Evolutionary conservation across 2,797 vertebrate genomes (phyloP).

Genomic region (Alectoris magna): DNA sequence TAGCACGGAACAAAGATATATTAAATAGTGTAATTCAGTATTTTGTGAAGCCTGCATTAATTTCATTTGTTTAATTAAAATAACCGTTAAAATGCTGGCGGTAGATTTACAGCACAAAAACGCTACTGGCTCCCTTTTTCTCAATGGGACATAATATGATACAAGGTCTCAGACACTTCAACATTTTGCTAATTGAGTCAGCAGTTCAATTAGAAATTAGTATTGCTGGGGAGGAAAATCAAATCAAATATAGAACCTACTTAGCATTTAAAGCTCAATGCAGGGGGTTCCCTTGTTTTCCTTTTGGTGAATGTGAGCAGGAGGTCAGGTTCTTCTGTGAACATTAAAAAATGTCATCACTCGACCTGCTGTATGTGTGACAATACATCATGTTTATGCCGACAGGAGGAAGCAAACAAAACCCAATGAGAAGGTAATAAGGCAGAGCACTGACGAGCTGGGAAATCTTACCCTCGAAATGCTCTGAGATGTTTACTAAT

Average conservation of each 20-base stretch:
- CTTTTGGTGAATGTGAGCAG: not conserved
- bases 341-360: constrained; percentile 54
- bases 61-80: constrained; percentile 68
- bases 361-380: not conserved
- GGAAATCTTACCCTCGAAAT: not conserved
- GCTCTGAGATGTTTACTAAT: constrained; percentile 28
- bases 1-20: not conserved
- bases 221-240: constrained; percentile 38
- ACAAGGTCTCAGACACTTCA: constrained; percentile 35
- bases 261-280: constrained; percentile 49
- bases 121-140: constrained; percentile 5
- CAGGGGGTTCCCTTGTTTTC: constrained; percentile 27
- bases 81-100: constrained; percentile 33
- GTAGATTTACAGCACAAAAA: constrained; percentile 34
- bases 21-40: constrained; percentile 12
- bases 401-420: constrained; percentile 34
- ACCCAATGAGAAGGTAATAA: constrained; percentile 47
- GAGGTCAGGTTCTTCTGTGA: constrained; percentile 53
- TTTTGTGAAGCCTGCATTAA: constrained; percentile 25
- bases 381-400: constrained; percentile 24
- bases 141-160: constrained; percentile 40
- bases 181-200: constrained; percentile 55
- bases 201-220: constrained; percentile 42
- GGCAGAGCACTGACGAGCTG: constrained; percentile 23
- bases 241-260: constrained; percentile 29